Evolutionary conservation across 2,797 vertebrate genomes (phyloP).

Genomic region (Glyptemys insculpta): DNA sequence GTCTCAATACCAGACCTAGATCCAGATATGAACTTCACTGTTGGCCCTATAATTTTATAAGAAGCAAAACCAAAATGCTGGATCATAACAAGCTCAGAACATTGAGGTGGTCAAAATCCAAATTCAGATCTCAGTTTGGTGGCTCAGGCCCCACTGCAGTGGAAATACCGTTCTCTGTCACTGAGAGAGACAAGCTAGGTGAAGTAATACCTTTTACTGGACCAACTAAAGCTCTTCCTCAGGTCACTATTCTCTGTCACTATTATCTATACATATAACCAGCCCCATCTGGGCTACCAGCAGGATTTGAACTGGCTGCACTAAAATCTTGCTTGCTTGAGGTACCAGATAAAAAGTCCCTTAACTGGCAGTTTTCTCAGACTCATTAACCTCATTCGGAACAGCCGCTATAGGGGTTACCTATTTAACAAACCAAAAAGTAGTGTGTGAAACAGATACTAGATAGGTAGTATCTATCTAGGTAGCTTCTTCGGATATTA

Average conservation of each 20-base stretch:
- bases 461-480: too few species aligned
- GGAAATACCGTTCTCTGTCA: constrained; percentile 1
- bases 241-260: too few species aligned
- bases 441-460: background rate
- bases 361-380: too few species aligned
- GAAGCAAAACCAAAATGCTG: background rate
- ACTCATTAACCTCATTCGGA: background rate
- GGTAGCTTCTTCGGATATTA: background rate
- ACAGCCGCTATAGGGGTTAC: too few species aligned
- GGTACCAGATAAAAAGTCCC: too few species aligned
- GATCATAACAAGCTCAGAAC: background rate
- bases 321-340: background rate
- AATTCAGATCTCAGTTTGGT: background rate
- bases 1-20: background rate
- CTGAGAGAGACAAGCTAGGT: background rate
- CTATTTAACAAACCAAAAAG: background rate
- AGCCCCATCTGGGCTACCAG: background rate
- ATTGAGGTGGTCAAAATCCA: background rate
- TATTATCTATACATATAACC: too few species aligned
- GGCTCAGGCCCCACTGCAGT: background rate
- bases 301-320: background rate
- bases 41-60: background rate
- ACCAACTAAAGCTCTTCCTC: too few species aligned
- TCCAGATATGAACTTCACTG: background rate
- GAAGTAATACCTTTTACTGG: background rate